phyloP scores from a whole-genome alignment of 2,113 vertebrate genomes.

The Vireo altiloquus region DNA sequence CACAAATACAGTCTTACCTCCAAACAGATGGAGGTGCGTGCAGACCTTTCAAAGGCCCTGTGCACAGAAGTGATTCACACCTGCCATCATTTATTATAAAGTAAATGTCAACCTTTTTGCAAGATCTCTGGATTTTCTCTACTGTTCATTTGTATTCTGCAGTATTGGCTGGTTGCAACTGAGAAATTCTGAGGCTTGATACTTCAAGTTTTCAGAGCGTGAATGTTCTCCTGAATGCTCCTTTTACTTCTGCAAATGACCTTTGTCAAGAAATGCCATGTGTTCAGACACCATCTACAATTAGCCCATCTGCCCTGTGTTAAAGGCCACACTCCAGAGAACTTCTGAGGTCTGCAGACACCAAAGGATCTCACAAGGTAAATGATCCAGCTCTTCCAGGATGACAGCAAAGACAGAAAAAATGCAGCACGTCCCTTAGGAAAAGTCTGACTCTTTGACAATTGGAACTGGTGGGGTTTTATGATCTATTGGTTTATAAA shows the following conservation, averaged over 20 bases:
- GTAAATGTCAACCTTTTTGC: not conserved
- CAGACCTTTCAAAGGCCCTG: not conserved
- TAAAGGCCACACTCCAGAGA: not conserved
- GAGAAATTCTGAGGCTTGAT: conserved; percentile 2
- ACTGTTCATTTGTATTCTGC: not conserved
- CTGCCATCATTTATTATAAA: not conserved
- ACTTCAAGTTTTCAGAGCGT: conserved; percentile 43
- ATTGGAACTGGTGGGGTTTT: conserved; percentile 33
- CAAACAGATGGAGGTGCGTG: not conserved
- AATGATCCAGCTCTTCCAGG: not conserved
- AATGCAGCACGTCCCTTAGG: not conserved
- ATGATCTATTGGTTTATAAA: conserved; percentile 79
- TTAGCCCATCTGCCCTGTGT: not conserved
- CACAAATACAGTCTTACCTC: not conserved
- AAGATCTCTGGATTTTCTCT: not conserved
- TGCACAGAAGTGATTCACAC: not conserved
- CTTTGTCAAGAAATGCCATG: not conserved
- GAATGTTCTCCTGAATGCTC: not conserved
- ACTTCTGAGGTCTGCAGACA: not conserved
- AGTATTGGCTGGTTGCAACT: not conserved
- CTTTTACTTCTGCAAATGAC: not conserved
- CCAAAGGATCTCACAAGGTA: not conserved
- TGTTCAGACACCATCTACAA: not conserved
- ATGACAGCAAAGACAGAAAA: not conserved
- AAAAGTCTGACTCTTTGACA: conserved; percentile 71